These are phyloP conservation scores for Lucilia cuprina DNA, from an alignment of 1,140 invertebrate species.

Conservation along the genomic window DNA sequence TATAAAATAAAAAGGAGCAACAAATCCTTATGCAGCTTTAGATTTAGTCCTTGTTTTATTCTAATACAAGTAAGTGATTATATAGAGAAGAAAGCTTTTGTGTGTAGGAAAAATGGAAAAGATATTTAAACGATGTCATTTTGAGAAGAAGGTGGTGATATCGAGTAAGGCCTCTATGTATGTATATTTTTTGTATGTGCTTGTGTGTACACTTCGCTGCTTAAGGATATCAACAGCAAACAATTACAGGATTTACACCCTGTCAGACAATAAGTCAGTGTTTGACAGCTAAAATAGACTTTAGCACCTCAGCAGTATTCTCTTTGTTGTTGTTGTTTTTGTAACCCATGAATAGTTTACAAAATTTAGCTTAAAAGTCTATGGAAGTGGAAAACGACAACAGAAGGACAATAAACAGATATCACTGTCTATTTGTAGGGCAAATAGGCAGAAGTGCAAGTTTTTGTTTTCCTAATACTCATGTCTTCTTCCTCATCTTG, in stretches of 20 bases:
- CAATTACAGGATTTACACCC: slow-evolving; percentile 36
- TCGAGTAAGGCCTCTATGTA: neutral
- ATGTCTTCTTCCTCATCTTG: neutral
- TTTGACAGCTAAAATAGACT: slow-evolving; percentile 36
- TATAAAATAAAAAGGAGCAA: neutral
- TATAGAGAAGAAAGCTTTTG: too few relatives aligned
- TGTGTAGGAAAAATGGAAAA: neutral
- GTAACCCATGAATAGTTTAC: neutral
- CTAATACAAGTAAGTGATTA: too few relatives aligned
- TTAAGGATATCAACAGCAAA: slow-evolving; percentile 25
- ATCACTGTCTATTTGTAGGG: slow-evolving; percentile 23
- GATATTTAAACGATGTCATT: neutral
- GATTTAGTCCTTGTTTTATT: neutral
- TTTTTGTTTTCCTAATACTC: neutral
- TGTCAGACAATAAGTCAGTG: slow-evolving; percentile 34
- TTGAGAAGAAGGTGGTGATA: neutral
- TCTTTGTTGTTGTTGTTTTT: neutral
- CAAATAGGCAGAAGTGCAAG: neutral
- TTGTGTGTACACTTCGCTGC: neutral
- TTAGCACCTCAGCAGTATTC: slow-evolving; percentile 9
- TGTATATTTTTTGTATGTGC: neutral
- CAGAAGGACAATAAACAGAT: neutral
- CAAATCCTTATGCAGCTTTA: too few relatives aligned
- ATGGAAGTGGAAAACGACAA: neutral
- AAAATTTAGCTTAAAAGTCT: neutral